Conservation (phyloP, 2,797 vertebrate genomes). For the Typhlichthys subterraneus region DNA sequence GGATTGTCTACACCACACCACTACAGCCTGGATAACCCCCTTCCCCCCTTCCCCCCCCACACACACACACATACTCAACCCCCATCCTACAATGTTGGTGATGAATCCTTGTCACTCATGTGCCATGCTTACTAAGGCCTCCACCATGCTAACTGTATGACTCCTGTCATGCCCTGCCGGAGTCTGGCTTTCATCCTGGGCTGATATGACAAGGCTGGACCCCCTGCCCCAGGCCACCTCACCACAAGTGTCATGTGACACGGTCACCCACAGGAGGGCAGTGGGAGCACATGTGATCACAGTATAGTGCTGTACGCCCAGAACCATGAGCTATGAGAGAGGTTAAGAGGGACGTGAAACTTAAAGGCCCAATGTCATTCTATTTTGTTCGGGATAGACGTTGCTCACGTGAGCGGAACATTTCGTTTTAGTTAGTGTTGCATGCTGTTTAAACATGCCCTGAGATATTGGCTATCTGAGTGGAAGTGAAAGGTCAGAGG, state of each 20-base stretch:
- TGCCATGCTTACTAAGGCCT: conserved; percentile 25
- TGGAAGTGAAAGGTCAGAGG: no score
- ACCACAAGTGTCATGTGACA: conserved; percentile 44
- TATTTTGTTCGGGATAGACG: no score
- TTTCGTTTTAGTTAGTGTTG: no score
- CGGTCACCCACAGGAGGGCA: conserved; percentile 29
- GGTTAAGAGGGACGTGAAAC: conserved; percentile 9
- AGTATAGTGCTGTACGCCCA: conserved; percentile 2
- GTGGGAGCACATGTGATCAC: conserved; percentile 7
- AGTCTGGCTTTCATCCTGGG: conserved; percentile 57
- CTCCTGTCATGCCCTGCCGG: conserved; percentile 43
- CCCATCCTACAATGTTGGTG: background rate
- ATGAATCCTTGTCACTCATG: conserved; percentile 18
- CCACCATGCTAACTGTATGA: conserved; percentile 29
- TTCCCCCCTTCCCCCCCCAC: background rate
- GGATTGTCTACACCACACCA: background rate
- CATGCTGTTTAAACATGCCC: no score
- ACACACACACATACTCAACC: background rate
- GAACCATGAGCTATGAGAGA: background rate
- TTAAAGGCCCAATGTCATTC: no score
- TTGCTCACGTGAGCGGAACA: no score
- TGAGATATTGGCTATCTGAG: no score
- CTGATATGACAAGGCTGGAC: conserved; percentile 59
- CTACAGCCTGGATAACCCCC: background rate
- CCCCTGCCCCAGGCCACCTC: conserved; percentile 44